Evolutionary conservation across 2,113 vertebrate genomes (phyloP).

Genomic region (Prochilodus magdalenae): DNA sequence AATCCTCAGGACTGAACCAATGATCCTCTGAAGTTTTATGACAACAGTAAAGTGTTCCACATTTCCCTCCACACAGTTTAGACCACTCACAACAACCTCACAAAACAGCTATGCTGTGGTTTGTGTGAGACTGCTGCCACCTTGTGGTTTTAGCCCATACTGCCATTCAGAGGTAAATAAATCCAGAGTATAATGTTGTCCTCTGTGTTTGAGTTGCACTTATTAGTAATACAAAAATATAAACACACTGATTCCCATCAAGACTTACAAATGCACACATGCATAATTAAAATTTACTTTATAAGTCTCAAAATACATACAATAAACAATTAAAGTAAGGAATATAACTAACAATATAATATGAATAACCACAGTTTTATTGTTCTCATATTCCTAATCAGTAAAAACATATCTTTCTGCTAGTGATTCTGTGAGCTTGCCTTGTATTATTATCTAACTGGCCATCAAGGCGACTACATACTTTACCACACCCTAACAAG

Average conservation of each 20-base stretch:
- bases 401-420: background rate
- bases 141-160: slow-evolving; percentile 21
- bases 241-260: background rate
- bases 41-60: background rate
- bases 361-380: background rate
- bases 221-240: no score
- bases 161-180: background rate
- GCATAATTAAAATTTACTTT: background rate
- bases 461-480: background rate
- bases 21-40: slow-evolving; percentile 31
- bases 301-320: background rate
- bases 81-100: slow-evolving; percentile 7
- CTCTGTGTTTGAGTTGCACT: no score
- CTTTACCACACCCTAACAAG: slow-evolving; percentile 19
- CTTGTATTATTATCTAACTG: no score
- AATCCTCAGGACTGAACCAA: slow-evolving; percentile 38
- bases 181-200: background rate
- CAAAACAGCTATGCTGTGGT: background rate
- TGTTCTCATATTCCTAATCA: background rate
- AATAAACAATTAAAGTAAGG: background rate
- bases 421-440: background rate
- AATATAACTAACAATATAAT: background rate
- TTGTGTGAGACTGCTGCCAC: slow-evolving; percentile 39
- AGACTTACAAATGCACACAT: background rate
- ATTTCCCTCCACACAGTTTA: slow-evolving; percentile 13